Evolutionary conservation across 2,113 vertebrate genomes (phyloP).

Genomic region (Dissostichus mawsoni): DNA sequence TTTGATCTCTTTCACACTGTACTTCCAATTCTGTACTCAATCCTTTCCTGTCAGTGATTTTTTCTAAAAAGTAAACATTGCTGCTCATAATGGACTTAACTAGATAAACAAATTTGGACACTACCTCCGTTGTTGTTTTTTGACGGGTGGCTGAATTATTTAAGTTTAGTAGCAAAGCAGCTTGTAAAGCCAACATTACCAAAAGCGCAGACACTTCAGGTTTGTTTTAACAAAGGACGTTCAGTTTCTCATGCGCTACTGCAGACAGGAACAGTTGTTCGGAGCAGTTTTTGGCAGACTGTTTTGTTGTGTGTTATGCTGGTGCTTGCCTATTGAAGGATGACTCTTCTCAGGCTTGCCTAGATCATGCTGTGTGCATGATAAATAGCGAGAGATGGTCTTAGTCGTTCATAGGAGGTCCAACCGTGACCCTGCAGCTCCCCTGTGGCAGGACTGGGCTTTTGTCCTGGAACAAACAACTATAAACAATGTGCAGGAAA

Average conservation of each 20-base stretch:
- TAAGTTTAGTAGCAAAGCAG: neutral
- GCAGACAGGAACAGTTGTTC: conserved; percentile 30
- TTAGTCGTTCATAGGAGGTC: conserved; percentile 54
- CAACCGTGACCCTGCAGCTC: conserved; percentile 63
- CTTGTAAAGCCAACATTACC: neutral
- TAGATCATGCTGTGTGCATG: conserved; percentile 77
- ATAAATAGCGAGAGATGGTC: conserved; percentile 75
- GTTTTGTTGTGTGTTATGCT: conserved; percentile 47
- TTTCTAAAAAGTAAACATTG: neutral
- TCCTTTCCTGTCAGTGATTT: neutral
- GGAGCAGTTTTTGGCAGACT: conserved; percentile 27
- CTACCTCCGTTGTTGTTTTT: neutral
- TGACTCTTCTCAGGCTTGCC: conserved; percentile 71
- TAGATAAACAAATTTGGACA: neutral
- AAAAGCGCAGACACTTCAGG: neutral
- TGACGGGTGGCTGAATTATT: neutral
- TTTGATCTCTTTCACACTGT: neutral
- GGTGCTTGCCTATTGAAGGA: conserved; percentile 74
- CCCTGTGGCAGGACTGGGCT: conserved; percentile 42
- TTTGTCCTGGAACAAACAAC: conserved; percentile 64
- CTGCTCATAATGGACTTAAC: neutral
- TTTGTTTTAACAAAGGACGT: conserved; percentile 14
- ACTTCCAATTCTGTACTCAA: neutral
- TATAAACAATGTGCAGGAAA: conserved; percentile 46
- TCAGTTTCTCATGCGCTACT: neutral